Base-by-base conservation (phyloP, 2,797 vertebrate genomes). In the Myiotriccus ornatus region DNA sequence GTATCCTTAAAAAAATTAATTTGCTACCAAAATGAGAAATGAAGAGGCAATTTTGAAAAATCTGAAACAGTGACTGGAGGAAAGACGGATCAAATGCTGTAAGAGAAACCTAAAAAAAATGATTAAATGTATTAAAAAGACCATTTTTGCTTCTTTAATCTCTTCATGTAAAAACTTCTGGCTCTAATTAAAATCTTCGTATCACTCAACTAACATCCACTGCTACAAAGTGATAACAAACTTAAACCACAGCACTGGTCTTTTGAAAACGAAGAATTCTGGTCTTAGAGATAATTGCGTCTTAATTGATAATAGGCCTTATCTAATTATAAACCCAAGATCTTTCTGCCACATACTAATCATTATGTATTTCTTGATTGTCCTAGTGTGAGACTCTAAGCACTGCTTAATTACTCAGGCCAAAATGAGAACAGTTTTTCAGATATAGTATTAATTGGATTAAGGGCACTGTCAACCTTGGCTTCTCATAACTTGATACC, bases 131-230 rank as follows among this genome's bases (percentile, higher is more conserved):
- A 60, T 67, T 63, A 19, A 85, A 68, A n/a, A 77, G 8, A 9
- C 21, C 10, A 17, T 64, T 88, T 93, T 89, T 88, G 2, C 22
- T 49, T 74, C 28, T 59, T 75, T 65, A 62, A 49, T 90, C 55
- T 70, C 39, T 82, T 63, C 9, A 46, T 60, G 41, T 87, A 44
- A 60, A 70, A 86, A n/a, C 21, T 85, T 88, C 80, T 71, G 84
- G 24, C 23, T 90, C 28, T 89, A 93, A 97, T 93, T 89, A 94
- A 94, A 91, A 56, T 62, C 46, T 88, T 79, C 35, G 8, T 62
- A n/a, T 91, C 3, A 2, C 23, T 94, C 59, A 89, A 23, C 64
- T 70, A 85, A 59, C 34, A 84, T 47, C 8, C 62, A 83, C 52
- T 78, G 73, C 55, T 78, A 63, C 27, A 41, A 75, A 82, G 62